These are phyloP conservation scores for Microcebus ravelobensis DNA, from an alignment of 2,113 vertebrate genomes.

Conservation along the genomic window DNA sequence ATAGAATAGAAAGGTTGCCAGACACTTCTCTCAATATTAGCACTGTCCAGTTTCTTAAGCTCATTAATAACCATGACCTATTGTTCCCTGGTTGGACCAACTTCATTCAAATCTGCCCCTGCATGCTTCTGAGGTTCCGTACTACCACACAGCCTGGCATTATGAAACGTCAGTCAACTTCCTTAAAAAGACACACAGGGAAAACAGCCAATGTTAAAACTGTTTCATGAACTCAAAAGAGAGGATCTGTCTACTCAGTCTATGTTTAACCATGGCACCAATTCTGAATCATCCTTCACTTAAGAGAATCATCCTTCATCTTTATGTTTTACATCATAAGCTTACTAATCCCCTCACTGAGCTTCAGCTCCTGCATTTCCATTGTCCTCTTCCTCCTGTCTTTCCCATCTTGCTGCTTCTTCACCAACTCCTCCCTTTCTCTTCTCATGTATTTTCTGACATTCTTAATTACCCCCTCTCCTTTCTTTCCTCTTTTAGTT, in stretches of 20 bases:
- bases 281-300: not conserved
- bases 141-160: not conserved
- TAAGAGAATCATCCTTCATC: not conserved
- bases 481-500: not conserved
- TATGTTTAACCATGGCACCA: not conserved
- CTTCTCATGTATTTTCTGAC: not conserved
- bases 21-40: slow-evolving; percentile 42
- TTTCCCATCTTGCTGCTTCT: not conserved
- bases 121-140: slow-evolving; percentile 9
- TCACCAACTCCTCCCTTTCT: not conserved
- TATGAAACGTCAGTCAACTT: slow-evolving; percentile 12
- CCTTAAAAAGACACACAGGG: slow-evolving; percentile 13
- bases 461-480: not conserved
- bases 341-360: not conserved
- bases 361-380: not conserved
- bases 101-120: not conserved
- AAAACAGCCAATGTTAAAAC: slow-evolving; percentile 21
- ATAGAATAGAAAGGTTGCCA: slow-evolving; percentile 57
- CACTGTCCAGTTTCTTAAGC: slow-evolving; percentile 33
- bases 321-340: not conserved
- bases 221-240: slow-evolving; percentile 10
- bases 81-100: not conserved
- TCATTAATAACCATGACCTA: not conserved
- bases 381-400: not conserved
- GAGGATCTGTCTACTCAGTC: not conserved